phyloP scores from a whole-genome alignment of 2,113 vertebrate genomes.

The Nycticryphes semicollaris region DNA sequence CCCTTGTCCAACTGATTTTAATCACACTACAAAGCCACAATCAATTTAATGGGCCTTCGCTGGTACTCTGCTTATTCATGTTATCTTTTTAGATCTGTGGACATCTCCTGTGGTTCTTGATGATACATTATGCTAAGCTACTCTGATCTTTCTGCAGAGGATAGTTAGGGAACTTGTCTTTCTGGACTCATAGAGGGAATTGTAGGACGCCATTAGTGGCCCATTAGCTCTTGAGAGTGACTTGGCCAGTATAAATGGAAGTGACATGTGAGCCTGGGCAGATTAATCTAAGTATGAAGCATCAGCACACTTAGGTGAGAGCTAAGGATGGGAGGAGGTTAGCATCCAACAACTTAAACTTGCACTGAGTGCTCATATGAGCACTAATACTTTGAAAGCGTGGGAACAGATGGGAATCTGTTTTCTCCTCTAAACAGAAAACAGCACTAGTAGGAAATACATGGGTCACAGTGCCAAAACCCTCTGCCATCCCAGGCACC shows the following conservation, averaged over 20 bases:
- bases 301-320: neutral
- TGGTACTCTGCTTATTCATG: neutral
- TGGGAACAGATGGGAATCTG: neutral
- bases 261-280: neutral
- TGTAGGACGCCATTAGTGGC: neutral
- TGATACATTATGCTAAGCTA: neutral
- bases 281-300: neutral
- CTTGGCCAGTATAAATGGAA: neutral
- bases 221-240: neutral
- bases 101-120: conserved; percentile 1
- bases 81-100: neutral
- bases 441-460: neutral
- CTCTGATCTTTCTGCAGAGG: neutral
- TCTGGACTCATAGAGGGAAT: neutral
- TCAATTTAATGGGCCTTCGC: neutral
- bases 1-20: conserved; percentile 43
- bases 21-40: conserved; percentile 5
- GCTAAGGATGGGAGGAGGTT: neutral
- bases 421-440: neutral
- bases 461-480: neutral
- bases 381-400: neutral
- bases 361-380: neutral
- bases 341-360: neutral
- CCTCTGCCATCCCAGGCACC: neutral
- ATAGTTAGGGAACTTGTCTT: neutral